Conservation (phyloP, 37 sponge, comb jelly and placozoan genomes). For the Mnemiopsis leidyi region DNA sequence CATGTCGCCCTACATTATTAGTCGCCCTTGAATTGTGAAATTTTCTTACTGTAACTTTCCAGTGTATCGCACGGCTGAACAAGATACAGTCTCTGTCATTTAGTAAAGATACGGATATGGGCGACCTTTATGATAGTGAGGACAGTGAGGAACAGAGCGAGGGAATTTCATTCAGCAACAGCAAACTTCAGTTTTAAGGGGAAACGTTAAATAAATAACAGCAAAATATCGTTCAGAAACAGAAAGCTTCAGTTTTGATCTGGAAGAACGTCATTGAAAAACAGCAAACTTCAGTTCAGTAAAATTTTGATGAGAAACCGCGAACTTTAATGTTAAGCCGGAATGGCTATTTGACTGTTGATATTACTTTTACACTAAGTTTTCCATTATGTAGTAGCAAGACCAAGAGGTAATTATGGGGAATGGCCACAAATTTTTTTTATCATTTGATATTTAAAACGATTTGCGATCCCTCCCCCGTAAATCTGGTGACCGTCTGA, state of each 20-base stretch:
- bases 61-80: background rate
- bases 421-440: too few relatives aligned
- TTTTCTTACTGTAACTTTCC: background rate
- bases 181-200: background rate
- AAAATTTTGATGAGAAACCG: background rate
- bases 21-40: too few relatives aligned
- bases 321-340: background rate
- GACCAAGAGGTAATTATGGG: too few relatives aligned
- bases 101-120: background rate
- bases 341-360: too few relatives aligned
- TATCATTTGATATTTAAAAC: too few relatives aligned
- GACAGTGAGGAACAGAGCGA: conserved; percentile 44
- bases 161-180: conserved; percentile 17
- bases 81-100: conserved; percentile 33
- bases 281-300: background rate
- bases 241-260: background rate
- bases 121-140: conserved; percentile 17
- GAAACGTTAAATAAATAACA: too few relatives aligned
- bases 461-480: too few relatives aligned
- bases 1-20: background rate
- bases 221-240: background rate
- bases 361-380: too few relatives aligned
- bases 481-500: too few relatives aligned
- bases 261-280: too few relatives aligned
- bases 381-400: too few relatives aligned